These are phyloP conservation scores for Phocides pigmalion DNA, from an alignment of 1,140 invertebrate genomes.

Conservation along the genomic window DNA sequence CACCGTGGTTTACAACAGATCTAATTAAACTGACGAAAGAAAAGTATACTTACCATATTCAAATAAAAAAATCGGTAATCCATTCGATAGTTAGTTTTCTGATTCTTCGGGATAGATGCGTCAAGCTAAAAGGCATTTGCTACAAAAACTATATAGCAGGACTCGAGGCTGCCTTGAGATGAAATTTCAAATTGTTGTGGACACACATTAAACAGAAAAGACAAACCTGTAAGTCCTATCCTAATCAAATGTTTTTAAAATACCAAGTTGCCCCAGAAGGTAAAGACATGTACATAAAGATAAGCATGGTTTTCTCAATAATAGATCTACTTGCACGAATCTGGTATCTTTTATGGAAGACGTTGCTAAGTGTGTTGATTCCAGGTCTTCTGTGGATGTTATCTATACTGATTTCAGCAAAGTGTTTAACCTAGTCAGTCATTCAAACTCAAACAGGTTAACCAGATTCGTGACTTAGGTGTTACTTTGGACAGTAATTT, in stretches of 20 bases:
- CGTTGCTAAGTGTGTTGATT: background rate
- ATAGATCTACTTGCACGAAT: constrained; percentile 1
- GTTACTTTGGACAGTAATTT: no score
- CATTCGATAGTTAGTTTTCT: background rate
- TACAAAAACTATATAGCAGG: background rate
- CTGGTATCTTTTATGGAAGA: background rate
- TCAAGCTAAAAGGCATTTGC: background rate
- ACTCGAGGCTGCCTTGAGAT: background rate
- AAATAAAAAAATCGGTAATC: constrained; percentile 7
- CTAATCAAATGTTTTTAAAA: background rate
- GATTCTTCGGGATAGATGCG: background rate
- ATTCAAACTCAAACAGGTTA: background rate
- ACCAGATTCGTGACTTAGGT: no score
- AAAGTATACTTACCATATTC: background rate
- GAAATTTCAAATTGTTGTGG: background rate
- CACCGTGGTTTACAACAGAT: background rate
- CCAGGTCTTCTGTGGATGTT: background rate
- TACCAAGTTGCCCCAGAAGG: background rate
- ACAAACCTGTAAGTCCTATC: background rate
- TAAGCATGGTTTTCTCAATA: background rate
- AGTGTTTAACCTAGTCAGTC: background rate
- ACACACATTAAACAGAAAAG: background rate
- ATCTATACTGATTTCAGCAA: background rate
- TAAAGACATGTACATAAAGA: background rate
- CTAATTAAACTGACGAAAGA: background rate